Base-by-base conservation (phyloP, 2,797 vertebrate species). In the Sphenodon punctatus region DNA sequence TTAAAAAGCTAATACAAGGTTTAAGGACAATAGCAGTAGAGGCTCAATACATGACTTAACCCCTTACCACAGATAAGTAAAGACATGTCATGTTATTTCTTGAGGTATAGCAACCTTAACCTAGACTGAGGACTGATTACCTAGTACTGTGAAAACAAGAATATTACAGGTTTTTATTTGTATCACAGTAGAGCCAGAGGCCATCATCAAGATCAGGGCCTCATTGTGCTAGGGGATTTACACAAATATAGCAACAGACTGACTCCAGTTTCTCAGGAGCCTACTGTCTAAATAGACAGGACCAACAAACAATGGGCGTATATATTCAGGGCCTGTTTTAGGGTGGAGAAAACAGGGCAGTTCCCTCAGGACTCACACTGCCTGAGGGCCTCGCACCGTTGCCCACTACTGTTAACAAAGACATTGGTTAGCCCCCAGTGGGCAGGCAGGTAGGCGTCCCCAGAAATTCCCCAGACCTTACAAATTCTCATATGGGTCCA, bases 11-110 rank as follows among this genome's bases (percentile, higher is more conserved):
- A 55, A 15, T 10, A 64, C 14, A 30, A 68, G 22, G 59, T 27
- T 71, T 41, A 58, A 60, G 76, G 80, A 70, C 20, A 80, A 53
- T n/a, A 67, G 42, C 2, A 20, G 2, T 49, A 74, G 76, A 80
- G 11, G 27, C 46, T 43, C 58, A 67, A 73, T 61, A 45, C 46
- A 74, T 78, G 82, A 78, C 84, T 80, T 65, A 84, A 66, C 41
- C 53, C 38, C 56, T 27, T 64, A 15, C 51, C 25, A 41, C 14
- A 75, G 80, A 59, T 22, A 84, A 0, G 0, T 19, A 53, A 15
- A 17, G n/a, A 34, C 36, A 11, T 8, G 58, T 34, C 55, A n/a
- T 77, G 75, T 84, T 64, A 65, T 30, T 80, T 25, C 73, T 58
- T 80, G 69, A 27, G 69, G 36, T 34, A 32, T 3, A 81, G 53